These are phyloP conservation scores for Sisyra terminalis DNA, from an alignment of 2,888 invertebrate genomes.

Conservation along the genomic window DNA sequence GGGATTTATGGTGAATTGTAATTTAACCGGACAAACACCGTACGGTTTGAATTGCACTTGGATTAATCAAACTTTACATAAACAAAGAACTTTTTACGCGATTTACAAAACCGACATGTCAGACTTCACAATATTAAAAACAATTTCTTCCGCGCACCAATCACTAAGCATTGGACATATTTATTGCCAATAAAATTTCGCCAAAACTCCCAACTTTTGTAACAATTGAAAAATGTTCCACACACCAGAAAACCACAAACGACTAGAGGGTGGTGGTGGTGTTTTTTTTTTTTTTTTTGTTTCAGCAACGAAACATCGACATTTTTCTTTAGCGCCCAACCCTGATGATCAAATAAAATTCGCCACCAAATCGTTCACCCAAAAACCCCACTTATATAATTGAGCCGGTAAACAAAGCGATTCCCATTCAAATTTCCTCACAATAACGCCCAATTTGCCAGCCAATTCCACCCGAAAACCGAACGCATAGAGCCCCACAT, in stretches of 20 bases:
- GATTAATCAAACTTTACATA: conserved; percentile 1
- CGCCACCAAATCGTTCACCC: neutral
- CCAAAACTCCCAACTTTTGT: no score
- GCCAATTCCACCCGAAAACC: neutral
- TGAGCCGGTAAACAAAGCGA: conserved; percentile 3
- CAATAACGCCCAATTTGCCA: neutral
- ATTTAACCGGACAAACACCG: neutral
- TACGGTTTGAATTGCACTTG: neutral
- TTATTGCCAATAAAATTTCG: no score
- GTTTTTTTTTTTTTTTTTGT: no score
- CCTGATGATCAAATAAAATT: neutral
- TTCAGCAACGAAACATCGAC: no score
- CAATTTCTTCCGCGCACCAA: neutral
- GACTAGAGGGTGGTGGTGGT: no score
- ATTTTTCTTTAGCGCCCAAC: neutral
- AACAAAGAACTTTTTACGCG: conserved; percentile 5
- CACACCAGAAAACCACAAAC: no score
- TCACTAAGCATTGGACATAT: no score
- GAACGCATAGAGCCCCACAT: neutral
- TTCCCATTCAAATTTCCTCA: no score
- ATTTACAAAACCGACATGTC: conserved; percentile 1
- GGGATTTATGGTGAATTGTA: neutral
- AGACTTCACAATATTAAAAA: neutral
- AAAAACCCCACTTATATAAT: conserved; percentile 6
- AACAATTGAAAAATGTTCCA: no score